These are phyloP conservation scores for Danionella dracula DNA, from an alignment of 2,797 vertebrate species.

Conservation along the genomic window DNA sequence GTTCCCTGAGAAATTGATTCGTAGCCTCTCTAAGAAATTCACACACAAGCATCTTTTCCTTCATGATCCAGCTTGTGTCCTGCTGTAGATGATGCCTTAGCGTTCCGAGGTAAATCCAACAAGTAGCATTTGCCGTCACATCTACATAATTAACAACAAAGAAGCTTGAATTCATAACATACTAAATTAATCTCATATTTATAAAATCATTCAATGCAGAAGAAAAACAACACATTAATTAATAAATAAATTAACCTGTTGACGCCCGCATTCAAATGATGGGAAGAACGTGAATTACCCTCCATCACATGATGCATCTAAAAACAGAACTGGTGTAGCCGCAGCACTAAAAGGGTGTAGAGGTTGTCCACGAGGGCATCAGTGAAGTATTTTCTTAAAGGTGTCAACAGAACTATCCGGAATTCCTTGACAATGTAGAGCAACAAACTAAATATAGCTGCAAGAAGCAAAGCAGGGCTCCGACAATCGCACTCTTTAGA, in stretches of 20 bases:
- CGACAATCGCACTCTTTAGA: no score
- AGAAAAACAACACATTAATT: conserved; percentile 69
- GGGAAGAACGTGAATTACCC: no score
- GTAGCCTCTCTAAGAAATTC: conserved; percentile 53
- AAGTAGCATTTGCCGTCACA: background rate
- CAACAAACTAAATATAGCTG: no score
- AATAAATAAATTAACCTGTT: conserved; percentile 78
- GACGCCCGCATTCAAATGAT: conserved; percentile 52
- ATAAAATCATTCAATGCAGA: conserved; percentile 52
- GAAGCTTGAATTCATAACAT: conserved; percentile 32
- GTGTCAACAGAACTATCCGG: no score
- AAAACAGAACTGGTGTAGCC: no score
- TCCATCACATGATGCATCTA: no score
- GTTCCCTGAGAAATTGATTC: conserved; percentile 75
- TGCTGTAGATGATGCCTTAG: no score
- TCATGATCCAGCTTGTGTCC: background rate
- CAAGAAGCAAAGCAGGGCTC: no score
- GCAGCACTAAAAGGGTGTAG: no score
- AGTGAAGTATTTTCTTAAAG: no score
- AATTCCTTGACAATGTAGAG: no score
- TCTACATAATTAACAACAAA: conserved; percentile 47
- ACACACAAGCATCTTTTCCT: conserved; percentile 22
- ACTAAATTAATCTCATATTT: conserved; percentile 61
- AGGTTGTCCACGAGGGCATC: no score
- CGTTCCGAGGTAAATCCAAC: conserved; percentile 1